Base-by-base conservation (phyloP, 2,888 invertebrate species). In the Stenoptilia bipunctidactyla region DNA sequence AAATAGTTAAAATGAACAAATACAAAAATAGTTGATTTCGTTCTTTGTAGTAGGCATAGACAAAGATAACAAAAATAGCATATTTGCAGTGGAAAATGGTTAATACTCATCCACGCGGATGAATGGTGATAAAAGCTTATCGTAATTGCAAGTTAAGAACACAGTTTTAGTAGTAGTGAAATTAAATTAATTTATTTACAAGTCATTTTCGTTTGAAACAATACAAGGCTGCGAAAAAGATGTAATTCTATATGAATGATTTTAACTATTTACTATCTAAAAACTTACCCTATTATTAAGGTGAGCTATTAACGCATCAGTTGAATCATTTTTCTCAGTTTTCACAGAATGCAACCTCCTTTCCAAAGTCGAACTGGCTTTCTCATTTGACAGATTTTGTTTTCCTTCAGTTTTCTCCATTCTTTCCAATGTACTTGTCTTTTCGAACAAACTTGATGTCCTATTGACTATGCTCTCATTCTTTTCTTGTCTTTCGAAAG, bases 271-370 rank as follows among this genome's bases (percentile, higher is more conserved):
- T 25, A 25, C 5, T n/a, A n/a, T n/a, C n/a, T 25, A n/a, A 9
- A 38, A 35, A 58, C 77, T 64, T 44, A 85, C 85, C 70, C 84
- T 82, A 67, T 65, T 66, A 58, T 76, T 84, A 43, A 85, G 76
- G 61, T 82, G 83, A 37, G 73, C 63, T 46, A 85, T 73, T 48
- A 82, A 56, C 45, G 66, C 66, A 12, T 83, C 79, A 4, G 59
- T 56, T 9, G 61, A 61, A 9, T 75, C 72, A 8, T 27, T 51
- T 41, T 61, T 68, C 2, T 73, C 73, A n/a, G 45, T 40, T 39
- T 58, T 62, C 10, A 43, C 48, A 2, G 55, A 42, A 10, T 61
- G 55, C 42, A 51, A 15, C 45, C 68, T 61, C 68, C 74, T 70
- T 49, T 80, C 80, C 25, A 77, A 30, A 1, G 77, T 70, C 10